Conservation (phyloP, 1,140 invertebrate genomes). For the Leptoteleia sp. region DNA sequence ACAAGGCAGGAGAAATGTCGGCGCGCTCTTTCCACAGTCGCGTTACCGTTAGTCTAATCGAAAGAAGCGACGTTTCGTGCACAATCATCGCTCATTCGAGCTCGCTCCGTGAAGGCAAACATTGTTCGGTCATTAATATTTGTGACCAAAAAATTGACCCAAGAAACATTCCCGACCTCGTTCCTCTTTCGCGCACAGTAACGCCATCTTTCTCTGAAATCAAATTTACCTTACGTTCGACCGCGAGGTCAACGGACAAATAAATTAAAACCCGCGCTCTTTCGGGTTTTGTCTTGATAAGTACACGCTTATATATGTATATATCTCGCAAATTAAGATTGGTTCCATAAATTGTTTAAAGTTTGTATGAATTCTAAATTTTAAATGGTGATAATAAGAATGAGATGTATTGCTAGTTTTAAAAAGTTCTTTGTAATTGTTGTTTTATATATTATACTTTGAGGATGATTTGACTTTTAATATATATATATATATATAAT, state of each 20-base stretch:
- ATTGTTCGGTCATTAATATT: slow-evolving; percentile 46
- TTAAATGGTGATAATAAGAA: too few species aligned
- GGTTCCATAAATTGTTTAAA: too few species aligned
- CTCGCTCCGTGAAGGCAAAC: slow-evolving; percentile 25
- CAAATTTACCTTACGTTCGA: background rate
- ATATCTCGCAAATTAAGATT: too few species aligned
- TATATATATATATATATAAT: too few species aligned
- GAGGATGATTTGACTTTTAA: too few species aligned
- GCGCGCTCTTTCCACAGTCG: slow-evolving; percentile 32
- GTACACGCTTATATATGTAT: too few species aligned
- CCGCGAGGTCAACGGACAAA: background rate
- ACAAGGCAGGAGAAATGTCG: slow-evolving; percentile 42
- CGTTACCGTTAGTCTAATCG: slow-evolving; percentile 55
- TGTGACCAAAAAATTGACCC: slow-evolving; percentile 38
- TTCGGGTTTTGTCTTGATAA: too few species aligned
- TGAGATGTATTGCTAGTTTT: too few species aligned
- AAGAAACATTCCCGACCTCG: slow-evolving; percentile 21
- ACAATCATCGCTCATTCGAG: slow-evolving; percentile 50
- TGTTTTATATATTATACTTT: too few species aligned
- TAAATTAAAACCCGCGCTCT: too few species aligned
- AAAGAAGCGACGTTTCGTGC: slow-evolving; percentile 41
- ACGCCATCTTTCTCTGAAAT: background rate
- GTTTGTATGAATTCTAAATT: too few species aligned
- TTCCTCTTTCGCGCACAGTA: background rate
- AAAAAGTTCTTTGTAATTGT: too few species aligned